These are phyloP conservation scores for Leptopilina boulardi DNA, from an alignment of 1,140 invertebrate species.

Conservation along the genomic window DNA sequence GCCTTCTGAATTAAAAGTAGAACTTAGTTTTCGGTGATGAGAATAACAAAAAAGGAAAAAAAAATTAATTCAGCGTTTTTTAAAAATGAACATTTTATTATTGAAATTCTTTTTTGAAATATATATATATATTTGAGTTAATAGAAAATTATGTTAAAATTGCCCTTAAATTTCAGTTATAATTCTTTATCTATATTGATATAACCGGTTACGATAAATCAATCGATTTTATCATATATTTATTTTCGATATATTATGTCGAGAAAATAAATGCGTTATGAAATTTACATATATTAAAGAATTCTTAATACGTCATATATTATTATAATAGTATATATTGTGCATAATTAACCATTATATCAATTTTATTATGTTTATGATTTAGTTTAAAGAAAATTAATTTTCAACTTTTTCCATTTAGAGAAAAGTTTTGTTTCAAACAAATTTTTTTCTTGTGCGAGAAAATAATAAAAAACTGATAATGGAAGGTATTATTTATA, in stretches of 20 bases:
- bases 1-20: constrained; percentile 12
- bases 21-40: background rate
- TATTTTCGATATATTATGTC: background rate
- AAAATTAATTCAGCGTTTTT: too few relatives aligned
- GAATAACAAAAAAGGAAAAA: background rate
- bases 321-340: background rate
- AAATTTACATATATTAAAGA: background rate
- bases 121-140: background rate
- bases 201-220: background rate
- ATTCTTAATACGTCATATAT: background rate
- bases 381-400: too few relatives aligned
- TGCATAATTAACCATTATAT: background rate
- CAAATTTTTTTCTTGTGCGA: too few relatives aligned
- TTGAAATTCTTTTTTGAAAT: too few relatives aligned
- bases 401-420: too few relatives aligned
- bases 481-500: too few relatives aligned
- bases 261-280: background rate
- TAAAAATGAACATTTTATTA: too few relatives aligned
- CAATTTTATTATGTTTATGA: too few relatives aligned
- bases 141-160: background rate
- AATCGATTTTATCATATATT: background rate
- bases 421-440: too few relatives aligned
- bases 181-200: background rate
- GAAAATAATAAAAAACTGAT: too few relatives aligned
- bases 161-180: background rate